Base-by-base conservation (phyloP, 2,888 invertebrate species). In the Coelinius sp. region DNA sequence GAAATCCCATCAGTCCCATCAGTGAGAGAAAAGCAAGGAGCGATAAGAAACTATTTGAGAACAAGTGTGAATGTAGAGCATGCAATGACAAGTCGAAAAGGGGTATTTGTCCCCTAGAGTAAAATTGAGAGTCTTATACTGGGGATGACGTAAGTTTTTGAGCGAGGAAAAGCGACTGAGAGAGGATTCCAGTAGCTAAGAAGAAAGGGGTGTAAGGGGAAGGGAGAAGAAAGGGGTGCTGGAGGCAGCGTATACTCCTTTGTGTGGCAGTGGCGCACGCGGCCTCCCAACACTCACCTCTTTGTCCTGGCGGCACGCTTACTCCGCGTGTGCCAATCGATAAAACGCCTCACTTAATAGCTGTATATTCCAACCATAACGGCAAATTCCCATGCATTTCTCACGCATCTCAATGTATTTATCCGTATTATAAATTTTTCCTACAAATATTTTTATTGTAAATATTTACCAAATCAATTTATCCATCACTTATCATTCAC, bases 261-360 rank as follows among this genome's bases (percentile, higher is more conserved):
- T 82, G 81, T 82, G 79, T 82, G 81, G 80, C 81, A 81, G 79
- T 81, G 81, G 81, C 82, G 80, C 82, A 81, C 81, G 82, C 81
- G 80, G 81, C 78, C 78, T 82, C 76, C 72, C 71, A 73, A 52
- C 27, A 31, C 73, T 74, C 52, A 73, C 74, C 79, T 79, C 82
- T 82, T 82, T 82, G 82, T 82, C 81, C 81, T 76, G 76, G 78
- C 80, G 80, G 79, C 81, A 80, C 80, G 82, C 81, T 80, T 79
- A 77, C 68, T 73, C 63, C 70, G 53, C 76, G 75, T 75, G 77
- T 76, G 79, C 79, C 80, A 82, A 82, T 82, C 82, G 82, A 82
- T 82, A 81, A 80, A 79, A 79, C 79, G 77, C 78, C 79, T 79
- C 73, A 79, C 71, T 73, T 77, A 81, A 81, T 79, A 75, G 78